Base-by-base conservation (phyloP, 1,140 invertebrate genomes). In the Drosophila jambulina region DNA sequence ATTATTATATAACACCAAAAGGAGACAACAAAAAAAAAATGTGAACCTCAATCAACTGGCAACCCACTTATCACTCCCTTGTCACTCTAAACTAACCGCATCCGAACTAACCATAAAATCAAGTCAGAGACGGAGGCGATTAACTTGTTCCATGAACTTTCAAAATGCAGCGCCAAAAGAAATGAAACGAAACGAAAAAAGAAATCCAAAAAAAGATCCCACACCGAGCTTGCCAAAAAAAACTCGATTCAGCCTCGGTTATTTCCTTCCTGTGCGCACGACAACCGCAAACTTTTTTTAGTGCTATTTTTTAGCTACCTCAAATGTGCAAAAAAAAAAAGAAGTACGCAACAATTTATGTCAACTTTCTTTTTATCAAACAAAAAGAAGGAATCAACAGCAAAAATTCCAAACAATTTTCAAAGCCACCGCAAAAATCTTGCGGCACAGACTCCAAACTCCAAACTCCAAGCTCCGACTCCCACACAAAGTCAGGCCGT, bases 281-380 rank as follows among this genome's bases (percentile, higher is more conserved):
- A 51, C 40, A 69, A 68, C 71, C 64, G 54, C 62, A 65, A 78
- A 76, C 40, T 64, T 60, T 70, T 71, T 63, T 48, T 49, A 38
- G 69, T 60, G 58, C 10, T 5, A 51, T 51, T 59, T 75, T 59
- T 40, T 38, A n/a, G 74, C 82, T 74, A 75, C 75, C 76, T 70
- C 60, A 79, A 82, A 63, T 63, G 61, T 59, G 67, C 67, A 67
- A 71, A 48, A 48, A 48, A 63, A 58, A 61, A 54, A 54, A 78
- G 45, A 82, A 64, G 74, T 58, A 75, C 75, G 56, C 75, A 72
- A 84, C 77, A 88, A 88, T 88, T 88, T 88, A 87, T 87, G 84
- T 88, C 80, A 88, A 88, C 84, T 88, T 88, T 88, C 84, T 90
- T 88, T 87, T 88, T 80, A 88, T 88, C 80, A 90, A 88, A 84